Conservation (phyloP, 2,113 vertebrate genomes). For the Phrynosoma platyrhinos region DNA sequence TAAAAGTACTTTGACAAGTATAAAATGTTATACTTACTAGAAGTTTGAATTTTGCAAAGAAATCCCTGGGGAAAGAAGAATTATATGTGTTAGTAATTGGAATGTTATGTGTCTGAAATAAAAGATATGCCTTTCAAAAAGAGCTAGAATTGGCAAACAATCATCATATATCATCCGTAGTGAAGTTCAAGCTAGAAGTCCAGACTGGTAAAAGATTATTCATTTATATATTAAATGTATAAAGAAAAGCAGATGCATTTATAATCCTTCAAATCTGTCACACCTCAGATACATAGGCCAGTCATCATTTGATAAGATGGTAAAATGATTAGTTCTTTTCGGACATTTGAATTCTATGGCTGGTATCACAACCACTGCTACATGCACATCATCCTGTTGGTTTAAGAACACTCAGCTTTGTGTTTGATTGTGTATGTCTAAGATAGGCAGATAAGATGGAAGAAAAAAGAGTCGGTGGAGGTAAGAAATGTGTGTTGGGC, state of each 20-base stretch:
- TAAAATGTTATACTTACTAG: slow-evolving; percentile 66
- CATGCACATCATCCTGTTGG: neutral
- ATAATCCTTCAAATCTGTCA: no score
- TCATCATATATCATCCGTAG: neutral
- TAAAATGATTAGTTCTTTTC: neutral
- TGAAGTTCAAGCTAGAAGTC: neutral
- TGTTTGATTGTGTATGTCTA: neutral
- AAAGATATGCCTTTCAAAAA: slow-evolving; percentile 2
- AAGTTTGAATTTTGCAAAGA: slow-evolving; percentile 71
- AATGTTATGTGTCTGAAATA: neutral
- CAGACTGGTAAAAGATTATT: no score
- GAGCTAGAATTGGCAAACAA: neutral
- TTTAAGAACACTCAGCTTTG: neutral
- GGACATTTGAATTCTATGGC: neutral
- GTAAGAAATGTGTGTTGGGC: no score
- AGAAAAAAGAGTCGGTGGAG: no score
- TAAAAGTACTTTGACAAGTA: neutral
- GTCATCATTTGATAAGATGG: neutral
- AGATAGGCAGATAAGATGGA: neutral
- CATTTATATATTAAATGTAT: no score
- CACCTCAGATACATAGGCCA: no score
- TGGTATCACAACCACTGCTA: neutral
- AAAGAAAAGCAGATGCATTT: no score
- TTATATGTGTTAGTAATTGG: slow-evolving; percentile 34
- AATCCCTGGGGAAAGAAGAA: slow-evolving; percentile 66